Conservation (phyloP, 1,140 invertebrate genomes). For the Ptiloglossa arizonensis region DNA sequence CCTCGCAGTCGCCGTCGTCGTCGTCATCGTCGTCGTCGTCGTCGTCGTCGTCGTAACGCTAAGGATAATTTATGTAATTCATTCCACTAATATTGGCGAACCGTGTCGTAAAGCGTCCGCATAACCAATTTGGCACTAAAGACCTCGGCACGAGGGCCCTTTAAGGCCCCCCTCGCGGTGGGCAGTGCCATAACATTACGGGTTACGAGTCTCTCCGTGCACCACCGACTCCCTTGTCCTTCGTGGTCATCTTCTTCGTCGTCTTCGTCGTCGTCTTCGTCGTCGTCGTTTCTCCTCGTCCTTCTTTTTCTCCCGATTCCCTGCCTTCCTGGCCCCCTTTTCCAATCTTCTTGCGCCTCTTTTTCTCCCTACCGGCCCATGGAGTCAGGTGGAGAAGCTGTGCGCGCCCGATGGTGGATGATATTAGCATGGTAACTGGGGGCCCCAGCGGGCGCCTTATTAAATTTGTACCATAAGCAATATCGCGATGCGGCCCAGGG, state of each 20-base stretch:
- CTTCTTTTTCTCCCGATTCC: background rate
- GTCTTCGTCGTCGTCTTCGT: constrained; percentile 19
- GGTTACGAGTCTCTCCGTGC: constrained; percentile 70
- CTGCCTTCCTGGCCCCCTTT: constrained; percentile 52
- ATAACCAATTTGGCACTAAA: constrained; percentile 79
- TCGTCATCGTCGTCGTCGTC: constrained; percentile 60
- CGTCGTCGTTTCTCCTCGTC: background rate
- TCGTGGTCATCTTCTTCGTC: constrained; percentile 55
- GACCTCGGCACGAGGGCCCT: constrained; percentile 69
- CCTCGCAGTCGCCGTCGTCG: constrained; percentile 53
- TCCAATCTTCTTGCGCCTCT: constrained; percentile 49
- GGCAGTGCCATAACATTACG: constrained; percentile 76
- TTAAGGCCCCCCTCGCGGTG: constrained; percentile 71
- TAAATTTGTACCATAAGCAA: constrained; percentile 78
- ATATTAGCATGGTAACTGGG: constrained; percentile 79
- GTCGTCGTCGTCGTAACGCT: constrained; percentile 65
- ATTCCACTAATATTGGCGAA: constrained; percentile 73
- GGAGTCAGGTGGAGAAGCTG: constrained; percentile 73
- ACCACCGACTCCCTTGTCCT: constrained; percentile 46
- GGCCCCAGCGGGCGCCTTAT: constrained; percentile 77
- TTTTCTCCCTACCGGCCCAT: constrained; percentile 37
- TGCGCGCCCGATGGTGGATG: constrained; percentile 68
- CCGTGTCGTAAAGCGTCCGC: constrained; percentile 76
- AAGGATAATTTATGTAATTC: constrained; percentile 77
- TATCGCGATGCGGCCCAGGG: constrained; percentile 66